Evolutionary conservation across 2,888 invertebrate species (phyloP), one percentile per base, ranked within the genome.

Genomic region (Netelia inedita): DNA sequence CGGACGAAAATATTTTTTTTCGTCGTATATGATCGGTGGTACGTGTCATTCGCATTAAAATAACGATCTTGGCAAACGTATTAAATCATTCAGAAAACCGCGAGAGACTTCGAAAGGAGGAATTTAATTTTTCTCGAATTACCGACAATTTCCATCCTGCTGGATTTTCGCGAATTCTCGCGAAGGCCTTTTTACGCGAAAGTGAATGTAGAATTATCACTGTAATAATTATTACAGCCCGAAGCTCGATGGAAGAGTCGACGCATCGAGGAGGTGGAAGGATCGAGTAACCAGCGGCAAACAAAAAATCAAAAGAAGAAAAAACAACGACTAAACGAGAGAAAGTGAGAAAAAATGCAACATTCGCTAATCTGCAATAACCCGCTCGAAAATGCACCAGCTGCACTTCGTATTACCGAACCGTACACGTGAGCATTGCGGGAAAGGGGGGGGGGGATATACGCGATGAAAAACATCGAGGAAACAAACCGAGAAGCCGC

Each of bases 1-100:
- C 10, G 23, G 9, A 59, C 23, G 19, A 59, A 19, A 21, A 21
- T 21, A 28, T 28, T 43, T 43, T 41, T 43, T 11, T 21, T 14
- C 16, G 1, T 72, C 6, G 14, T n/a, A 65, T 75, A 69, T 55
- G 78, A 61, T 69, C 28, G 66, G 57, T 73, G 73, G 65, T 55
- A 23, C 50, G 21, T 50, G 83, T 75, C 79, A 74, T 83, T 71
- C 63, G 65, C 46, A 28, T 43, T 28, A 55, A 75, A 86, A 81
- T 80, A 82, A 85, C 82, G 82, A 86, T 82, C 55, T 80, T 57
- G n/a, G 79, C 46, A 66, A 79, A 46, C 43, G 46, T 66, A 50
- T 55, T 85, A 86, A 85, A 85, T 86, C 84, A 86, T 79, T 10
- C 46, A 50, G 35, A 23, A 59, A 46, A 46, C 19, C 66, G 3